Conservation (phyloP, 2,113 vertebrate genomes). For the Lepisosteus osseus region DNA sequence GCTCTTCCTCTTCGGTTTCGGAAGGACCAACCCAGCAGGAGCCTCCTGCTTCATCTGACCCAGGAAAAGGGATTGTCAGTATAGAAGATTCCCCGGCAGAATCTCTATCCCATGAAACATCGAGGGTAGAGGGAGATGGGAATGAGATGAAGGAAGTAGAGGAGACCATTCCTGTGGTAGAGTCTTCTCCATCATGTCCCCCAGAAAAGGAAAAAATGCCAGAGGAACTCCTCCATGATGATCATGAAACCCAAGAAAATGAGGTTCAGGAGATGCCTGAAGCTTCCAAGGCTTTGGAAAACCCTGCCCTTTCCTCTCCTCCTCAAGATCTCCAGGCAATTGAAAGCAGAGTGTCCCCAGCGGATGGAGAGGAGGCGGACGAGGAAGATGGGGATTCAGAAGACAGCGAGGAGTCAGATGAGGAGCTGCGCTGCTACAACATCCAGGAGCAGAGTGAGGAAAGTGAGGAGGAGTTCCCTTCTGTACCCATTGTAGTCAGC, state of each 20-base stretch:
- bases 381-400: slow-evolving; percentile 80
- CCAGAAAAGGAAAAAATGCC: no score
- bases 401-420: slow-evolving; percentile 88
- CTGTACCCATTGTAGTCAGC: slow-evolving; percentile 85
- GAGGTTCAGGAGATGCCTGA: slow-evolving; percentile 3
- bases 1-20: slow-evolving; percentile 45
- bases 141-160: slow-evolving; percentile 39
- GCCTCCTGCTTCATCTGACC: slow-evolving; percentile 39
- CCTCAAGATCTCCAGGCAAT: slow-evolving; percentile 37
- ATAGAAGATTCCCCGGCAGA: slow-evolving; percentile 45
- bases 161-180: no score
- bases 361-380: slow-evolving; percentile 60
- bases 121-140: slow-evolving; percentile 41
- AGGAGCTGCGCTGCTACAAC: slow-evolving; percentile 81
- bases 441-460: slow-evolving; percentile 86
- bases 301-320: slow-evolving; percentile 34
- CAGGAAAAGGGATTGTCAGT: slow-evolving; percentile 28
- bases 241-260: background rate
- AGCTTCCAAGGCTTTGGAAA: slow-evolving; percentile 11
- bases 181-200: no score
- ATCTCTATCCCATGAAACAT: slow-evolving; percentile 33
- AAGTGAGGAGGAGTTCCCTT: slow-evolving; percentile 79
- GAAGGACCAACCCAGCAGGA: slow-evolving; percentile 52
- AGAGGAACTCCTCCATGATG: background rate
- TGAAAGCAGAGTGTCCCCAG: slow-evolving; percentile 34